Base-by-base conservation (phyloP, 1,140 invertebrate genomes). In the Triops cancriformis region DNA sequence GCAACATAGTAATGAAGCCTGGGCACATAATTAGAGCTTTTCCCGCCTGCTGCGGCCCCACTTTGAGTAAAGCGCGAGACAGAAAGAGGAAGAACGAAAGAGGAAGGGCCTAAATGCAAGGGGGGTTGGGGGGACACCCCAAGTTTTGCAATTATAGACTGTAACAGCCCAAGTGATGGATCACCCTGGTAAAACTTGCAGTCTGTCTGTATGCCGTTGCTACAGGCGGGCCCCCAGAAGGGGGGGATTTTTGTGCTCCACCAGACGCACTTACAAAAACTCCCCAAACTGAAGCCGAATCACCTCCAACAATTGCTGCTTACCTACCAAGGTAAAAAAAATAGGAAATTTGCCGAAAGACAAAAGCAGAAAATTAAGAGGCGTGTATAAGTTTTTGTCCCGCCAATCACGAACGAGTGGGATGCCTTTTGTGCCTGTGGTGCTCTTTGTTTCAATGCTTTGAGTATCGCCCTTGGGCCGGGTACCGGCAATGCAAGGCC, bases 121-220 rank as follows among this genome's bases (percentile, higher is more conserved):
- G 51, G 23, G 51, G 51, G 23, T n/a, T n/a, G 51, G 51, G 14
- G 23, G 51, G 51, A 7, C 14, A 64, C 18, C 18, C 51, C 6
- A 64, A 64, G 51, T 64, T 64, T 64, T 18, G 51, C 51, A 64
- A 64, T 64, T 64, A 64, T 64, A 64, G 51, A 64, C 51, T 64
- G 51, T 64, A 64, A 64, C 51, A 64, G 51, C 51, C 51, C 18
- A 64, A 64, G 51, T 64, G 51, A 64, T 64, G 51, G 51, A 64
- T 64, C 51, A 64, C 51, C 51, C 9, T 64, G 51, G 31, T 37
- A 37, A 64, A 64, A 64, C 14, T 23, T 18, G 51, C 51, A 64
- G 51, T 64, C 51, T 64, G 51, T 37, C 31, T 37, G 31, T 37
- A 37, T 37, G 31, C 31, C 31, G 7, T 37, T 37, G 31, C 31